A percentile compares a stretch with the other conserved stretches of the same genome.
Conservation (phyloP, 2,797 vertebrate genomes). For the Diceros bicornis region DNA sequence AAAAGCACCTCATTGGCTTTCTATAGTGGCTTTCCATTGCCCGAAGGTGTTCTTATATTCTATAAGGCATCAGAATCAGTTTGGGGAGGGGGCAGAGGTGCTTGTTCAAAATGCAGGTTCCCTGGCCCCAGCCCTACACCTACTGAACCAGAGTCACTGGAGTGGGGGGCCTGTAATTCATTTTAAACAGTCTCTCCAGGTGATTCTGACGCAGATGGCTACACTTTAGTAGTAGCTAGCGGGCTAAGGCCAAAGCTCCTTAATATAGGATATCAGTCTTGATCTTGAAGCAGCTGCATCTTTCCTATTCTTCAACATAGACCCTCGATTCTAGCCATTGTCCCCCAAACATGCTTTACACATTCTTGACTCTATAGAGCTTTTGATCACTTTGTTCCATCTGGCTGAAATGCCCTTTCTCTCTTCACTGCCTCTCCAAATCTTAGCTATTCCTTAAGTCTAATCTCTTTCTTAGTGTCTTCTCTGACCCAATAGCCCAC, state of each 20-base stretch:
- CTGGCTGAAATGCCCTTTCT: not conserved
- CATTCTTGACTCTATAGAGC: not conserved
- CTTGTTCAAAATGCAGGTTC: constrained; percentile 44
- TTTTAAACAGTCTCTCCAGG: not conserved
- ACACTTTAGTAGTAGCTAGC: not conserved
- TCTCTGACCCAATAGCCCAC: not conserved
- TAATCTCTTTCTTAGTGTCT: constrained; percentile 32
- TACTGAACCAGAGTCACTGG: constrained; percentile 9
- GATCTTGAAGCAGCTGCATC: not conserved
- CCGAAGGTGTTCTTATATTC: not conserved
- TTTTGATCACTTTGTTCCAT: constrained; percentile 14
- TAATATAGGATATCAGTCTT: not conserved
- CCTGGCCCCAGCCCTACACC: not conserved
- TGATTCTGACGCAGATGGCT: not conserved
- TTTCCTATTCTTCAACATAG: not conserved
- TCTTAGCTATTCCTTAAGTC: not conserved
- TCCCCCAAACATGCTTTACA: not conserved
- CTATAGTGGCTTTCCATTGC: not conserved
- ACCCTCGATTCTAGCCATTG: not conserved
- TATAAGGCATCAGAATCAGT: not conserved
- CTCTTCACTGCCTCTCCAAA: not conserved
- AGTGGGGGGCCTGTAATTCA: not conserved
- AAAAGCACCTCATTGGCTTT: not conserved
- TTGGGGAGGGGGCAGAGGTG: not conserved
- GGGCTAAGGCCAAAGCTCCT: not conserved